Evolutionary conservation across 2,797 vertebrate species (phyloP).

Genomic region (Siniperca undulata): DNA sequence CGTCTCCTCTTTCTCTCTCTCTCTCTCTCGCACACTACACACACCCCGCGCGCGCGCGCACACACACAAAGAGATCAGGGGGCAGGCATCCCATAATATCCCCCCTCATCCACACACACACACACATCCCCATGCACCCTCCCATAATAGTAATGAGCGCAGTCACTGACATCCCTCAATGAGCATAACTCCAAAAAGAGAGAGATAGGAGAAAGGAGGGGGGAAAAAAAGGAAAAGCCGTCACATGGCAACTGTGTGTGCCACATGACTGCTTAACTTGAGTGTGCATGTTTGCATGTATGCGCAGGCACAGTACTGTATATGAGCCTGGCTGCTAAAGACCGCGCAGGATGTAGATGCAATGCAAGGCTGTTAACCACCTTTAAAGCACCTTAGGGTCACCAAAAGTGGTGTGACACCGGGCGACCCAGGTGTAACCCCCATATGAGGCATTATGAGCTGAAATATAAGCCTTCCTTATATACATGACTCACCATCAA

Average conservation of each 20-base stretch:
- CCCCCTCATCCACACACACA: conserved; percentile 56
- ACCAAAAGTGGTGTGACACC: conserved; percentile 31
- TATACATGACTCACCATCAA: conserved; percentile 12
- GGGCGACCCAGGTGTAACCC: conserved; percentile 23
- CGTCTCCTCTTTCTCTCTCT: conserved; percentile 83
- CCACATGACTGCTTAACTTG: conserved; percentile 85
- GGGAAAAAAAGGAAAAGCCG: conserved; percentile 51
- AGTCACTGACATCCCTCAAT: conserved; percentile 91
- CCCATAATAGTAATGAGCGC: conserved; percentile 89
- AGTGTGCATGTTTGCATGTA: conserved; percentile 79
- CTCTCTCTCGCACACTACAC: conserved; percentile 82
- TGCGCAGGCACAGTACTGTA: conserved; percentile 65
- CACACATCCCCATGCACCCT: no score
- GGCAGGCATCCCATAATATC: conserved; percentile 92
- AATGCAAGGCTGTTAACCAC: neutral
- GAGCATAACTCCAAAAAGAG: conserved; percentile 90
- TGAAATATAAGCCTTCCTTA: neutral
- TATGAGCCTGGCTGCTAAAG: conserved; percentile 23
- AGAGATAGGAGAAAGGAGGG: conserved; percentile 65
- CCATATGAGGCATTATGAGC: neutral
- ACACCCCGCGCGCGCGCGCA: conserved; percentile 84
- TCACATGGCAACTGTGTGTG: conserved; percentile 85
- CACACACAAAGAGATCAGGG: conserved; percentile 92
- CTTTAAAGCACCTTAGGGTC: neutral
- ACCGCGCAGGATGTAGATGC: conserved; percentile 8